Percentiles rank a stretch among this genome's conserved stretches.
phyloP scores from a whole-genome alignment of 2,888 invertebrate genomes.

The Pollenia labialis region DNA sequence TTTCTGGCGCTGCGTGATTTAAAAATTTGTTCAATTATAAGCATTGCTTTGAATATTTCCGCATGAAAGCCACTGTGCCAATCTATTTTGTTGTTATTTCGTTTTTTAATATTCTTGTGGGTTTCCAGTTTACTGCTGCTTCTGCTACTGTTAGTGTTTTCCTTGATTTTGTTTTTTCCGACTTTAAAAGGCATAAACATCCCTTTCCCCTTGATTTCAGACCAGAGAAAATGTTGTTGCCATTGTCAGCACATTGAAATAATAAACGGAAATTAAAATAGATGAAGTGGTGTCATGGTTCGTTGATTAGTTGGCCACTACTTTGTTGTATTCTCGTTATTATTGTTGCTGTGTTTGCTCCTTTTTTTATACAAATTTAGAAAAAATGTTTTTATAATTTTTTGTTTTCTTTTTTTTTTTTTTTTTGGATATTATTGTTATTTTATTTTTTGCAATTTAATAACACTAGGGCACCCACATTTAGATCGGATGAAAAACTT shows the following conservation, averaged over 20 bases:
- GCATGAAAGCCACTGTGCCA: background rate
- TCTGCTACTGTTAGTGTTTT: background rate
- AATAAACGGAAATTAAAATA: conserved; percentile 67
- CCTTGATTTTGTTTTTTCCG: background rate
- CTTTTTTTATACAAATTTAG: conserved; percentile 3
- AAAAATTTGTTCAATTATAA: no score
- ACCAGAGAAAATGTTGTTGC: conserved; percentile 4
- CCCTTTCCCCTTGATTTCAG: conserved; percentile 25
- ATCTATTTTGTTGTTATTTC: background rate
- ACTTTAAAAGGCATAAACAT: background rate
- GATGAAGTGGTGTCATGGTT: conserved; percentile 70
- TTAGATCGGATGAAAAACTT: background rate
- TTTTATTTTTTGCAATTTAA: background rate
- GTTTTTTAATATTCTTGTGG: conserved; percentile 16
- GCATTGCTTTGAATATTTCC: no score
- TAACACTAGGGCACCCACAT: background rate
- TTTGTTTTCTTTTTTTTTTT: no score
- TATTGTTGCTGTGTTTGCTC: conserved; percentile 35
- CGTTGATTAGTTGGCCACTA: conserved; percentile 66
- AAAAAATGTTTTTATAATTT: conserved; percentile 10
- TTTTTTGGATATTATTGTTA: background rate
- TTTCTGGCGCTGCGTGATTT: no score
- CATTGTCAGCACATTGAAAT: conserved; percentile 56
- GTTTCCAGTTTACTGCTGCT: background rate
- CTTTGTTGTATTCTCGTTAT: conserved; percentile 47